Evolutionary conservation across 2,888 invertebrate genomes (phyloP), one percentile per base, ranked within the genome.

Genomic region (Phengaris arion): DNA sequence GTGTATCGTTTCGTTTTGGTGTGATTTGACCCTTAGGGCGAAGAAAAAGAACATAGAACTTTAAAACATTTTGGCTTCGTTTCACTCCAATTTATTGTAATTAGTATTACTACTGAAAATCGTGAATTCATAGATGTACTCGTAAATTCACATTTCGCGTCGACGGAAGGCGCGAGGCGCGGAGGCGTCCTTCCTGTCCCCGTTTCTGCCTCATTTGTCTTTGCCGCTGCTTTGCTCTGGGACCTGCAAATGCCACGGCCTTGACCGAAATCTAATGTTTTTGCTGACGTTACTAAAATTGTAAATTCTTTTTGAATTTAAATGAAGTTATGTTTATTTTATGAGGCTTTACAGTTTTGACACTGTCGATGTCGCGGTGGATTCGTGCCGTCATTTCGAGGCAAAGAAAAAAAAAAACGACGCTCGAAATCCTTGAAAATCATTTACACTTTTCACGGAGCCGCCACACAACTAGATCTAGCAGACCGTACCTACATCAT

Each of bases 111-210:
- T 64, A 10, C 35, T 64, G 13, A 64, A 64, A 64, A 35, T 64
- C 35, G 15, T 64, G 13, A 64, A 64, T 64, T 45, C 13, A 64
- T 64, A 45, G 64, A 45, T 64, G 48, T 8, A 6, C 35, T 35
- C 35, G 64, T 64, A 45, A 64, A 64, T 64, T 45, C 45, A 64
- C 64, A 10, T 64, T 64, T 64, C 12, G 64, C 64, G 35, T 64
- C 64, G 64, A 45, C 64, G 64, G 64, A 64, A 64, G 64, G 64
- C 45, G 64, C 64, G 1, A 64, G 64, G 35, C 64, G 64, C 35
- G 35, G 35, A 64, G 35, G 12, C 6, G 12, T 64, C 45, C 64
- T 9, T 64, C 35, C 64, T 59, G 59, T 59, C 10, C 7, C 10
- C 59, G 59, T 10, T 59, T 59, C 59, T 64, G 64, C 13, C 35